Evolutionary conservation across 1,140 invertebrate species (phyloP).

Genomic region (Drosophila mayri): DNA sequence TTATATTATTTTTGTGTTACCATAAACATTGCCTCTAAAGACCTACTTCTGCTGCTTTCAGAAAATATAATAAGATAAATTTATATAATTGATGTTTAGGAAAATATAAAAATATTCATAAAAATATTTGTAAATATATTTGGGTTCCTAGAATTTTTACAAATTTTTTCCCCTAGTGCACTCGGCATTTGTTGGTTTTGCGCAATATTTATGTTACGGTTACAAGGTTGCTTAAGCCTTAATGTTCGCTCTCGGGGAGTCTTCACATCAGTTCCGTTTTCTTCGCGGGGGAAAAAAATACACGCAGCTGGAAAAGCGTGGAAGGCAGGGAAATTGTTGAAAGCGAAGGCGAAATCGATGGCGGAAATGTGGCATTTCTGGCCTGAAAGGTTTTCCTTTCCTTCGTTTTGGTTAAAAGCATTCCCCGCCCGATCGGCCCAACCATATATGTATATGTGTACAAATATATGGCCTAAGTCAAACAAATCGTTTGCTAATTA

Average conservation of each 20-base stretch:
- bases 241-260: slow-evolving; percentile 24
- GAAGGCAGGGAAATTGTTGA: not conserved
- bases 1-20: not conserved
- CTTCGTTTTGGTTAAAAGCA: slow-evolving; percentile 58
- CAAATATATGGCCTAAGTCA: slow-evolving; percentile 49
- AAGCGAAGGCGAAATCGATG: slow-evolving; percentile 52
- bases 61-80: no score
- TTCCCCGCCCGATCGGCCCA: slow-evolving; percentile 10
- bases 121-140: not conserved
- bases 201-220: slow-evolving; percentile 74
- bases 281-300: slow-evolving; percentile 13
- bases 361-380: slow-evolving; percentile 64
- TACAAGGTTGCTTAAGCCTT: slow-evolving; percentile 65
- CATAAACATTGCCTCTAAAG: not conserved
- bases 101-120: not conserved
- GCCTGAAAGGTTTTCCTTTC: slow-evolving; percentile 56
- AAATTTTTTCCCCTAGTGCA: slow-evolving; percentile 14
- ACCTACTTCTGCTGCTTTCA: no score
- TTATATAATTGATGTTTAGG: not conserved
- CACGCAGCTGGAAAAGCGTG: not conserved
- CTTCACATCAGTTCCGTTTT: slow-evolving; percentile 36
- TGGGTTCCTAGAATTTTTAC: rapidly evolving
- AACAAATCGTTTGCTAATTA: slow-evolving; percentile 76
- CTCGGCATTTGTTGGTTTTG: slow-evolving; percentile 50
- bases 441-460: not conserved